Conservation (phyloP, 2,113 vertebrate genomes). For the Syngnathoides biaculeatus region DNA sequence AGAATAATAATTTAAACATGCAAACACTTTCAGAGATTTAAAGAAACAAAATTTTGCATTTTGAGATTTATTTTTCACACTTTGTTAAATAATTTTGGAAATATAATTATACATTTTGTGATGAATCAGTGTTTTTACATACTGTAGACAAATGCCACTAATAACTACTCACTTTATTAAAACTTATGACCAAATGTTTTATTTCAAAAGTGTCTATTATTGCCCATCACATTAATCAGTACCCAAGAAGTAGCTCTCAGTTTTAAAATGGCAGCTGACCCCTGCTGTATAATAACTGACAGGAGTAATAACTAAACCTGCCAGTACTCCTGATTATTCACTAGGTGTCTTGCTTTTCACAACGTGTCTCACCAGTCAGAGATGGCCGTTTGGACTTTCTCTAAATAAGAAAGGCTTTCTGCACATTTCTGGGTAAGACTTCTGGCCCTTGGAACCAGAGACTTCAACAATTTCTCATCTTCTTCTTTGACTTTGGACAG, state of each 20-base stretch:
- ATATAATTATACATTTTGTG: too few relatives aligned
- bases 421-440: conserved; percentile 55
- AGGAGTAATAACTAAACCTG: not conserved
- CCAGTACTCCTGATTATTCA: not conserved
- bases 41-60: too few relatives aligned
- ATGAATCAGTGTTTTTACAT: too few relatives aligned
- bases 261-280: not conserved
- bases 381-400: conserved; percentile 64
- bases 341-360: not conserved
- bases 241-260: too few relatives aligned
- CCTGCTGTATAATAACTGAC: not conserved
- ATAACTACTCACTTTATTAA: too few relatives aligned
- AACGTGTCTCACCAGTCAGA: conserved; percentile 71
- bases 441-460: conserved; percentile 64
- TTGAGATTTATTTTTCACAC: too few relatives aligned
- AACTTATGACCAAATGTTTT: too few relatives aligned
- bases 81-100: too few relatives aligned
- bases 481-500: conserved; percentile 57
- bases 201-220: too few relatives aligned
- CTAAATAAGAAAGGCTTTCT: conserved; percentile 57
- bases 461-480: conserved; percentile 62
- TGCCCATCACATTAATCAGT: too few relatives aligned
- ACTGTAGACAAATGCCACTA: too few relatives aligned
- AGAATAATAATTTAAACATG: not conserved
- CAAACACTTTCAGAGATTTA: not conserved